A percentile compares a stretch with the other conserved stretches of the same genome.
Evolutionary conservation across 2,797 vertebrate genomes (phyloP).

Genomic region (Malacoctenus gilli): DNA sequence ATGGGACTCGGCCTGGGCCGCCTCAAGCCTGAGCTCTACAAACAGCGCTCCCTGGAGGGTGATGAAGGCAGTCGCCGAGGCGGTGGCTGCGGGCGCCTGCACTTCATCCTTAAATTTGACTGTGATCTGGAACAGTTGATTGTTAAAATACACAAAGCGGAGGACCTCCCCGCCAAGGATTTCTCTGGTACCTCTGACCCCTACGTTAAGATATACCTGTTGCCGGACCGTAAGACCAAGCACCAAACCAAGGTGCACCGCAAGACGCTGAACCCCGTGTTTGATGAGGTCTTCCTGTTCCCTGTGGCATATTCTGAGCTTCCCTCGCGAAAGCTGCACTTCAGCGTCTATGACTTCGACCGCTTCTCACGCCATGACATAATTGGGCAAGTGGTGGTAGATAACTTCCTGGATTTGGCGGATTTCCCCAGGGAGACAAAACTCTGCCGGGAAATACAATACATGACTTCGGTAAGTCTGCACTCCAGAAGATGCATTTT

Average conservation of each 20-base stretch:
- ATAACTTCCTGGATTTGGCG: constrained; percentile 98
- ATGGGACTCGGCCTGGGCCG: constrained; percentile 91
- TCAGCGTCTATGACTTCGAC: constrained; percentile 98
- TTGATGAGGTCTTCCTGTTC: constrained; percentile 99
- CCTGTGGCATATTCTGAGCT: constrained; percentile 95
- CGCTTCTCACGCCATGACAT: constrained; percentile 97
- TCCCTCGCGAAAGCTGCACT: constrained; percentile 93
- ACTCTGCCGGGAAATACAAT: constrained; percentile 95
- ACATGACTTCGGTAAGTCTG: constrained; percentile 94
- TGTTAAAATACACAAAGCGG: constrained; percentile 97
- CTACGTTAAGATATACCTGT: constrained; percentile 97
- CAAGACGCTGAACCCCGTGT: constrained; percentile 97
- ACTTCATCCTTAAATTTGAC: constrained; percentile 96
- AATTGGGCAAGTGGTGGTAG: constrained; percentile 97
- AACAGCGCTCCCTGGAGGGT: constrained; percentile 93
- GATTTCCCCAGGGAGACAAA: constrained; percentile 98
- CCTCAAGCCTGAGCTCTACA: constrained; percentile 97
- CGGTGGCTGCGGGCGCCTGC: constrained; percentile 90
- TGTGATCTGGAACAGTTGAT: constrained; percentile 97
- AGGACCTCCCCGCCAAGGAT: constrained; percentile 96
- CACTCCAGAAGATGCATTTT: constrained; percentile 1
- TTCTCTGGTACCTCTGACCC: constrained; percentile 98
- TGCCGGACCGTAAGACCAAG: constrained; percentile 97
- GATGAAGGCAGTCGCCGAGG: constrained; percentile 87
- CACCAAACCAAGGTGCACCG: constrained; percentile 99